Evolutionary conservation across 2,797 vertebrate species (phyloP).

Genomic region (Urophycis tenuis): DNA sequence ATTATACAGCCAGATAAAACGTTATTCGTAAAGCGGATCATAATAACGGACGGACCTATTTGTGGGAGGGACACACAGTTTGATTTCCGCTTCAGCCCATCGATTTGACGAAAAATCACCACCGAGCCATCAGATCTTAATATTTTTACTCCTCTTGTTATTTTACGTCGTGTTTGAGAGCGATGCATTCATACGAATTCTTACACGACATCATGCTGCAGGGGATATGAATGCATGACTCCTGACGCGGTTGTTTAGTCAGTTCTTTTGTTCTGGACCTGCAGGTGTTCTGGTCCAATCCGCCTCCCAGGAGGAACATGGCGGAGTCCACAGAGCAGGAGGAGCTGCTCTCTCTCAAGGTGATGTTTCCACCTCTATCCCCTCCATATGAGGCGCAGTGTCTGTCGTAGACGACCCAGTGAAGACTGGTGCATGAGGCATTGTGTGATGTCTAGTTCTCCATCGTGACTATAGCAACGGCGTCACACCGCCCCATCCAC

Average conservation of each 20-base stretch:
- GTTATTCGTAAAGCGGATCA: background rate
- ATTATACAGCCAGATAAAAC: background rate
- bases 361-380: conserved; percentile 20
- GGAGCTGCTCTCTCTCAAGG: conserved; percentile 65
- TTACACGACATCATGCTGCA: background rate
- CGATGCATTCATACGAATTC: background rate
- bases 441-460: background rate
- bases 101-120: background rate
- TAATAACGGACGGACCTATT: conserved; percentile 39
- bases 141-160: background rate
- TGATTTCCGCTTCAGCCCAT: conserved; percentile 40
- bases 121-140: background rate
- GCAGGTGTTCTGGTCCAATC: conserved; percentile 1
- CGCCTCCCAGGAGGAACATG: conserved; percentile 60
- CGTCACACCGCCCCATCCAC: too few species aligned
- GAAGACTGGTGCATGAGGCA: background rate
- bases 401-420: background rate
- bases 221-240: background rate
- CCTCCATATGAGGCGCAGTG: background rate
- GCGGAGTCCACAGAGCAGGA: conserved; percentile 65
- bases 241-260: background rate
- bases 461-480: background rate
- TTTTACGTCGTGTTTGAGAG: background rate
- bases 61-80: conserved; percentile 30
- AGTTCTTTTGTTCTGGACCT: background rate